phyloP scores from a whole-genome alignment of 2,113 vertebrate species.

The Ameiurus melas region DNA sequence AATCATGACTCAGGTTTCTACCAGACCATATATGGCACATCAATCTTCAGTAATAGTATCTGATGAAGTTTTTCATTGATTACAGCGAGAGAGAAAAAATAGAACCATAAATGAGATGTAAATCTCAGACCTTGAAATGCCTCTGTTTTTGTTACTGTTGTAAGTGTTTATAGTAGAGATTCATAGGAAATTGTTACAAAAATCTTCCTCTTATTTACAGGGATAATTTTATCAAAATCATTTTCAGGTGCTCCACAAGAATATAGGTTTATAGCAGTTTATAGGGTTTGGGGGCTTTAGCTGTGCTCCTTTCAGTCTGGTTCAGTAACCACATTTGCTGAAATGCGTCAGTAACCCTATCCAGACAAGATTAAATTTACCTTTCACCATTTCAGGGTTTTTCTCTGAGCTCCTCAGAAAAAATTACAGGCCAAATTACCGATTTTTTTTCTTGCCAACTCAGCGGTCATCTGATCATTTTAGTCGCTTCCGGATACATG shows the following conservation, averaged over 20 bases:
- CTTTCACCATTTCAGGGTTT: not conserved
- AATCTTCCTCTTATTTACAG: not conserved
- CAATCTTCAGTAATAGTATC: not conserved
- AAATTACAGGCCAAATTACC: not conserved
- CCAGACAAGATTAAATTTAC: not conserved
- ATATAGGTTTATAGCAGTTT: not conserved
- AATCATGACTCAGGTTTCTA: constrained; percentile 6
- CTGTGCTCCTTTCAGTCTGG: not conserved
- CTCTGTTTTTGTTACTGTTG: not conserved
- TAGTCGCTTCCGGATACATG: not conserved
- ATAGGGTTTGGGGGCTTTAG: not conserved
- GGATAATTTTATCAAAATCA: not conserved
- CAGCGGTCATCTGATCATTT: not conserved
- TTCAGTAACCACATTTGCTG: not conserved
- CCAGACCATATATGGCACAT: not conserved
- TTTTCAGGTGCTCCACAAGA: not conserved
- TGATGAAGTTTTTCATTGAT: constrained; percentile 13
- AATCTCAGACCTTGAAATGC: not conserved
- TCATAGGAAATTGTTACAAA: not conserved
- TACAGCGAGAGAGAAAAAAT: not conserved
- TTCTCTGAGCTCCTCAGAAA: not conserved
- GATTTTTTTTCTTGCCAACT: not conserved
- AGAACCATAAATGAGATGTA: not conserved
- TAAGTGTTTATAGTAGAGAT: not conserved
- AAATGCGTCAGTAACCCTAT: not conserved